phyloP scores from a whole-genome alignment of 2,797 vertebrate genomes.

The Esox masquinongy region DNA sequence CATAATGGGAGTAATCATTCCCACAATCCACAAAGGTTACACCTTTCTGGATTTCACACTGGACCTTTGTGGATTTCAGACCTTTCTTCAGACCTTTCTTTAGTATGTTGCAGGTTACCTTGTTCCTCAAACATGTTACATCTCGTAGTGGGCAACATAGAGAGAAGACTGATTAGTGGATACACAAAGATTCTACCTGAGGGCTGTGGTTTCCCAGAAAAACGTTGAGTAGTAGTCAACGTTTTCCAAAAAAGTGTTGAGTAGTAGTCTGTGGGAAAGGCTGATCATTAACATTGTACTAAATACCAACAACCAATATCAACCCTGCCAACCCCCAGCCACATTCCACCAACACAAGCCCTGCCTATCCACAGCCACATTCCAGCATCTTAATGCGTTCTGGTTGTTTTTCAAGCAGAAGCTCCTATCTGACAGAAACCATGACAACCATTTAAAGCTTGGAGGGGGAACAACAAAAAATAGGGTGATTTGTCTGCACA shows the following conservation, averaged over 20 bases:
- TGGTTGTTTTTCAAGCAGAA: conserved; percentile 29
- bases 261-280: not conserved
- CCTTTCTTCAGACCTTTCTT: conserved; percentile 18
- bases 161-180: not conserved
- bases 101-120: conserved; percentile 10
- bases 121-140: conserved; percentile 20
- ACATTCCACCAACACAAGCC: conserved; percentile 10
- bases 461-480: conserved; percentile 9
- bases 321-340: not conserved
- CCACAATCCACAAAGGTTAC: not conserved
- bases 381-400: conserved; percentile 27
- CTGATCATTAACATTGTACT: not conserved
- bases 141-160: conserved; percentile 16
- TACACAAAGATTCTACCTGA: not conserved
- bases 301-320: not conserved
- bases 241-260: not conserved
- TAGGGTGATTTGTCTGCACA: not conserved
- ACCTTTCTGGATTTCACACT: conserved; percentile 14
- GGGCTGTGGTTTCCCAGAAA: not conserved
- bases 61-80: conserved; percentile 12
- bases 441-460: conserved; percentile 12
- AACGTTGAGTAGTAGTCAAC: not conserved
- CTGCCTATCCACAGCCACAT: conserved; percentile 16
- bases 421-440: not conserved
- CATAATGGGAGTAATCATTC: conserved; percentile 1